A percentile compares a stretch with the other conserved stretches of the same genome.
These are phyloP conservation scores for Pempheris klunzingeri DNA, from an alignment of 2,797 vertebrate genomes.

Conservation along the genomic window DNA sequence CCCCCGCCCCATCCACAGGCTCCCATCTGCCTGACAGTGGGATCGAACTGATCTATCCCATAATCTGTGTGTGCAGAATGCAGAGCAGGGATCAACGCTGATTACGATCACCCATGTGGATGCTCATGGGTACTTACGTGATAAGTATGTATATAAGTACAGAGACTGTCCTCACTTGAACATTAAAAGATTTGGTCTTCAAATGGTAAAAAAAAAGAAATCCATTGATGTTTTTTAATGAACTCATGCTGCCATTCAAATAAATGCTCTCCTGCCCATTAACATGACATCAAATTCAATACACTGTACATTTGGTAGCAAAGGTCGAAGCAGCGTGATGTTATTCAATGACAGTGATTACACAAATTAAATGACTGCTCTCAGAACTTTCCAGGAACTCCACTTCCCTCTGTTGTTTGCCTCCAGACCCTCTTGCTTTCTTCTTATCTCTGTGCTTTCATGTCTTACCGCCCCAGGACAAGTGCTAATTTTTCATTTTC, in stretches of 20 bases:
- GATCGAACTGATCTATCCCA: conserved; percentile 18
- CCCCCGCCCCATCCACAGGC: conserved; percentile 37
- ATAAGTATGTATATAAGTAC: conserved; percentile 16
- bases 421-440: conserved; percentile 22
- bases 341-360: neutral
- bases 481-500: neutral
- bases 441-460: neutral
- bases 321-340: neutral
- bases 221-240: neutral
- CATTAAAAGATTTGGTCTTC: neutral
- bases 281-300: too few relatives aligned
- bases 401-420: neutral
- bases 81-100: conserved; percentile 32
- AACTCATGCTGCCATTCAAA: too few relatives aligned
- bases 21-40: conserved; percentile 64
- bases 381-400: conserved; percentile 5
- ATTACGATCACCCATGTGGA: conserved; percentile 33
- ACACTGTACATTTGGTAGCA: too few relatives aligned
- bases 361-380: neutral
- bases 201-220: conserved; percentile 1
- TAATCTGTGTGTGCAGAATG: conserved; percentile 41
- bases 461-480: conserved; percentile 19
- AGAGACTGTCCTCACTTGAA: neutral
- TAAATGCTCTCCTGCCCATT: neutral
- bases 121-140: conserved; percentile 11